Evolutionary conservation across 2,797 vertebrate species (phyloP).

Genomic region (Pangasius larnaudii): DNA sequence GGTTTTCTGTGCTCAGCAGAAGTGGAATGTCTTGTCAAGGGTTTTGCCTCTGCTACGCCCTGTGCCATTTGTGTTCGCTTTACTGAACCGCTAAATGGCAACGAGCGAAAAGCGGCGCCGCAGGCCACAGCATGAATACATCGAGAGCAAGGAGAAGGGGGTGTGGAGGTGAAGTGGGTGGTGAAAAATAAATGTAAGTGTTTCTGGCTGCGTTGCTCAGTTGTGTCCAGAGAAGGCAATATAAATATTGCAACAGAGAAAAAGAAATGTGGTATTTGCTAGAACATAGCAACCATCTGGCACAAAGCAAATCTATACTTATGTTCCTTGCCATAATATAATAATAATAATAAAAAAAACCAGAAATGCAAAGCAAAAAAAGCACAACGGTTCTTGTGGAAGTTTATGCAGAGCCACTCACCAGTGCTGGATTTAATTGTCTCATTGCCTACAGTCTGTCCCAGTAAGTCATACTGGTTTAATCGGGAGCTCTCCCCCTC

Average conservation of each 20-base stretch:
- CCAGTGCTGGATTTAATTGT: slow-evolving; percentile 97
- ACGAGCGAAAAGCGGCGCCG: slow-evolving; percentile 15
- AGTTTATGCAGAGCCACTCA: slow-evolving; percentile 66
- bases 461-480: slow-evolving; percentile 96
- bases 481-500: slow-evolving; percentile 93
- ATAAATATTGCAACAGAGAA: slow-evolving; percentile 16
- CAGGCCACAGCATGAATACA: slow-evolving; percentile 32
- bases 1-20: slow-evolving; percentile 37
- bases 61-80: slow-evolving; percentile 30
- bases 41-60: slow-evolving; percentile 30
- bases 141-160: neutral
- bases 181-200: slow-evolving; percentile 20
- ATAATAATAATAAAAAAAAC: neutral
- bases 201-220: slow-evolving; percentile 31
- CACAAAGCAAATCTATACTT: slow-evolving; percentile 1
- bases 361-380: neutral
- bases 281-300: slow-evolving; percentile 21
- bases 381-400: neutral
- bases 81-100: slow-evolving; percentile 52
- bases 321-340: neutral
- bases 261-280: slow-evolving; percentile 7
- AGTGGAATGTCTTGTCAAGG: slow-evolving; percentile 53
- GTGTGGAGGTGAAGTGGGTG: slow-evolving; percentile 7
- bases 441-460: slow-evolving; percentile 94
- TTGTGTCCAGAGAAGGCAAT: slow-evolving; percentile 25